phyloP scores from a whole-genome alignment of 2,888 invertebrate species.

The Eilema depressum region DNA sequence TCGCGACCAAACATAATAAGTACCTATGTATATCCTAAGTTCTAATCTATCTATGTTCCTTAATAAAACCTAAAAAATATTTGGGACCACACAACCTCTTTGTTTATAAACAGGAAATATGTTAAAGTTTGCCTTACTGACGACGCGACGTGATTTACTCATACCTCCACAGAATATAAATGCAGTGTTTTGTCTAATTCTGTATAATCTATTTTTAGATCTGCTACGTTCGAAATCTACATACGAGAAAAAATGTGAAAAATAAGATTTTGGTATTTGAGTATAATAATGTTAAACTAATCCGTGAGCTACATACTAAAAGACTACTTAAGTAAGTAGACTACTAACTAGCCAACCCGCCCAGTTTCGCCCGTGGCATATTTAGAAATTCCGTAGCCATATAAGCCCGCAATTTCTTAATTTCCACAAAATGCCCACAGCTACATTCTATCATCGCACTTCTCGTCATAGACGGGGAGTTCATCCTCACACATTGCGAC shows the following conservation, averaged over 20 bases:
- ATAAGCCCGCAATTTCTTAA: too few relatives aligned
- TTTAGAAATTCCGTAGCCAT: too few relatives aligned
- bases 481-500: too few relatives aligned
- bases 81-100: neutral
- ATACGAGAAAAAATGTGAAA: conserved; percentile 2
- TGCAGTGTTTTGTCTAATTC: conserved; percentile 26
- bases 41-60: too few relatives aligned
- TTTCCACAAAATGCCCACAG: too few relatives aligned
- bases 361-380: too few relatives aligned
- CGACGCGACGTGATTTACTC: conserved; percentile 33
- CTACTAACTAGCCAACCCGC: too few relatives aligned
- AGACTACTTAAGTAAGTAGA: neutral
- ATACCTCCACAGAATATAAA: conserved; percentile 40
- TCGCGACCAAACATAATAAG: too few relatives aligned
- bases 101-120: conserved; percentile 23
- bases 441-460: too few relatives aligned
- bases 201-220: conserved; percentile 26
- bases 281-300: neutral
- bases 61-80: neutral
- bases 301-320: neutral
- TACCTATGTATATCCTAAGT: too few relatives aligned
- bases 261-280: neutral
- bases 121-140: neutral
- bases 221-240: neutral
- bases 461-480: too few relatives aligned